A percentile compares a stretch with the other conserved stretches of the same genome.
Conservation (phyloP, 2,113 vertebrate genomes). For the Rhea americana region DNA sequence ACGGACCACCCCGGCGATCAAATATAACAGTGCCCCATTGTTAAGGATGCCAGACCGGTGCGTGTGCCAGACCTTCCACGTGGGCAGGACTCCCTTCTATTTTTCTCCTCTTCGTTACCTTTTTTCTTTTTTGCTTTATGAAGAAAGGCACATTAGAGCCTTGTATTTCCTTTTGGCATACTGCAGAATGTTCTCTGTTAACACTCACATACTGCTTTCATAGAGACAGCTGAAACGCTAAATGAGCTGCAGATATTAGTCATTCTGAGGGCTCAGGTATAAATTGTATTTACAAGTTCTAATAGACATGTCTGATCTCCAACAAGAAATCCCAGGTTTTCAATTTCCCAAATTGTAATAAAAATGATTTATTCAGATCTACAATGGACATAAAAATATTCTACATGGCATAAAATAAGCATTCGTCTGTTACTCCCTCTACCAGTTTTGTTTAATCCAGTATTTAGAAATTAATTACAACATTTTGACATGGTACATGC, state of each 20-base stretch:
- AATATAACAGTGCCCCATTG: rapidly evolving
- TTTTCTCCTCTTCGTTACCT: not conserved
- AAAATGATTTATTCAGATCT: not conserved
- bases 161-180: not conserved
- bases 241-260: not conserved
- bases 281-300: not conserved
- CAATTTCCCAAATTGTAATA: not conserved
- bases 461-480: constrained; percentile 43
- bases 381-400: not conserved
- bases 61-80: not conserved
- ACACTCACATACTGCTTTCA: not conserved
- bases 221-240: not conserved
- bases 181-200: not conserved
- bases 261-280: not conserved
- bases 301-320: not conserved
- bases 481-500: constrained; percentile 40
- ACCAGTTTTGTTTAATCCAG: not conserved
- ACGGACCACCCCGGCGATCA: not conserved
- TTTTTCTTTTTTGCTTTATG: not conserved
- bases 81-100: not conserved
- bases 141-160: not conserved
- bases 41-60: not conserved
- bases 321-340: not conserved
- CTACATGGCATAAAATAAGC: not conserved
- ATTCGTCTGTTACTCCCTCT: not conserved